Percentiles rank a stretch among this genome's conserved stretches.
Evolutionary conservation across 2,113 vertebrate genomes (phyloP).

Genomic region (Calidris pugnax): DNA sequence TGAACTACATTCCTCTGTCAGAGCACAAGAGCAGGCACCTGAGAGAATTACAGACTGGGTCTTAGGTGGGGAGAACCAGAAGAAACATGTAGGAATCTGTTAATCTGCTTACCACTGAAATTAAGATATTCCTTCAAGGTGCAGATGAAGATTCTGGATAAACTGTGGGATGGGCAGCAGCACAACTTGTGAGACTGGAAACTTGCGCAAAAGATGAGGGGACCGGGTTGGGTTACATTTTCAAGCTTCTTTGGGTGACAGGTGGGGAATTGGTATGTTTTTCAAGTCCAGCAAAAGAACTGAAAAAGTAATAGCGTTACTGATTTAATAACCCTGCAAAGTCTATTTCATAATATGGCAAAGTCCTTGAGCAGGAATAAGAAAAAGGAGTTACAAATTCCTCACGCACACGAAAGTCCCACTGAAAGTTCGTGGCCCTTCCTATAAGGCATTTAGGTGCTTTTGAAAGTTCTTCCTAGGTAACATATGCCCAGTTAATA

Average conservation of each 20-base stretch:
- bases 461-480: not conserved
- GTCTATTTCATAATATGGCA: not conserved
- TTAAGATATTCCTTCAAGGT: not conserved
- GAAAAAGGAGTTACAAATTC: not conserved
- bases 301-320: not conserved
- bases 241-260: not conserved
- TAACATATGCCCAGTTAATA: not conserved
- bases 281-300: not conserved
- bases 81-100: not conserved
- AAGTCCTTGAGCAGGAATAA: not conserved
- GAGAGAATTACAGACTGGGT: not conserved
- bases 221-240: not conserved
- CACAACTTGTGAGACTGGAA: not conserved
- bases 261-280: not conserved
- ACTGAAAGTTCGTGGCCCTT: not conserved
- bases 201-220: not conserved
- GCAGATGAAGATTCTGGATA: not conserved
- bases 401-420: not conserved
- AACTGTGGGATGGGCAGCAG: not conserved
- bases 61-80: not conserved
- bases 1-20: constrained; percentile 2
- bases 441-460: not conserved
- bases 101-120: not conserved
- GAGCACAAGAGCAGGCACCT: not conserved
- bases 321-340: not conserved